phyloP scores from a whole-genome alignment of 2,113 vertebrate genomes.

The Burhinus bistriatus region DNA sequence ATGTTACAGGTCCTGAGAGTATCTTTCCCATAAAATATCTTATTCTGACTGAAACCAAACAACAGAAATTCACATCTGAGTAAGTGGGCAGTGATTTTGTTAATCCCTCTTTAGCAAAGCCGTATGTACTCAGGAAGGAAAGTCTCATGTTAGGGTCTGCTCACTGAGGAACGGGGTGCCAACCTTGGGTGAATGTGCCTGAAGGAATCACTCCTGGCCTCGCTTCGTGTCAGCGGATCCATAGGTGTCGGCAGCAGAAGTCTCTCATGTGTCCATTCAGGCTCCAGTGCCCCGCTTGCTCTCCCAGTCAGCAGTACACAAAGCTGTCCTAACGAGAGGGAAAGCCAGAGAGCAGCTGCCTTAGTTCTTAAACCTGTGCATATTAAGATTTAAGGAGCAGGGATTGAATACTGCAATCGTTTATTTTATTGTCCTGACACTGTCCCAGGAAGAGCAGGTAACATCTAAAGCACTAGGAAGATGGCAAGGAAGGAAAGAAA shows the following conservation, averaged over 20 bases:
- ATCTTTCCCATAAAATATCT: neutral
- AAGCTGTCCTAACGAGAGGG: neutral
- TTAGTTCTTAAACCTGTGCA: fast-evolving
- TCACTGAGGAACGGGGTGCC: fast-evolving
- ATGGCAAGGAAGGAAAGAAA: neutral
- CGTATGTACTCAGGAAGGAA: neutral
- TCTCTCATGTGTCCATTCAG: fast-evolving
- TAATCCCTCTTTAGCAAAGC: neutral
- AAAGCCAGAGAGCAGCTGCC: neutral
- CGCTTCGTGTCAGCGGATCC: fast-evolving
- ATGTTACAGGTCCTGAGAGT: neutral
- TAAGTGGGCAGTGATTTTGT: neutral
- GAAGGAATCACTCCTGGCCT: neutral
- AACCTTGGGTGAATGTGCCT: neutral
- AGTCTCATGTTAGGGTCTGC: neutral
- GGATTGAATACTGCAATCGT: neutral
- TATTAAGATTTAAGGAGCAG: neutral
- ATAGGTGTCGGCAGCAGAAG: neutral
- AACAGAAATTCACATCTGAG: neutral
- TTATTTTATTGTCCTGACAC: neutral
- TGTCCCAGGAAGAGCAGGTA: neutral
- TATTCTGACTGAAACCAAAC: neutral
- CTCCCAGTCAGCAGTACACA: neutral
- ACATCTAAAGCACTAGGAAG: neutral
- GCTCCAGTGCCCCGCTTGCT: neutral